phyloP scores from a whole-genome alignment of 2,797 vertebrate genomes.

The Microcaecilia unicolor region DNA sequence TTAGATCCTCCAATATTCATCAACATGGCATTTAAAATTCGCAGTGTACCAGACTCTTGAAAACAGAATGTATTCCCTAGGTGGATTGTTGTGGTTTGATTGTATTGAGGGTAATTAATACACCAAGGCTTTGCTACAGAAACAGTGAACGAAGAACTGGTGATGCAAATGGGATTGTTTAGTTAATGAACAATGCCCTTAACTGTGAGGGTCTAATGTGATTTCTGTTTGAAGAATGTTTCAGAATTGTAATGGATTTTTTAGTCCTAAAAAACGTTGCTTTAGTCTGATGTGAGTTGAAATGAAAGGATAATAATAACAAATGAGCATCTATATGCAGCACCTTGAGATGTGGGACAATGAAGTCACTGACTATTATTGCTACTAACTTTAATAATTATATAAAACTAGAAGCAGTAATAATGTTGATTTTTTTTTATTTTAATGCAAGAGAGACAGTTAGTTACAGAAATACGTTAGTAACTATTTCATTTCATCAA shows the following conservation, averaged over 20 bases:
- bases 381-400: neutral
- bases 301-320: constrained; percentile 15
- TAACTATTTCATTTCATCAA: too few relatives aligned
- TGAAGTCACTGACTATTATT: constrained; percentile 6
- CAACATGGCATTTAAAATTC: neutral
- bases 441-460: too few relatives aligned
- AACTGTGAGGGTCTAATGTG: neutral
- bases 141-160: constrained; percentile 16
- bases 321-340: constrained; percentile 3
- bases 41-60: neutral
- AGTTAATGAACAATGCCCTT: neutral
- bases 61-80: neutral
- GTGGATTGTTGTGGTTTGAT: constrained; percentile 1
- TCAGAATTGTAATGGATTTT: constrained; percentile 26
- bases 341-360: neutral
- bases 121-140: constrained; percentile 3
- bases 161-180: neutral
- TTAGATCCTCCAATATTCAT: neutral
- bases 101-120: constrained; percentile 5
- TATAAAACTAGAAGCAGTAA: too few relatives aligned
- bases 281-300: constrained; percentile 12
- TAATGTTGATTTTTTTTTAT: too few relatives aligned
- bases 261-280: constrained; percentile 4
- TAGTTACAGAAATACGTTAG: too few relatives aligned
- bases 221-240: constrained; percentile 11